Base-by-base conservation (phyloP, 2,797 vertebrate genomes). In the Takifugu rubripes region DNA sequence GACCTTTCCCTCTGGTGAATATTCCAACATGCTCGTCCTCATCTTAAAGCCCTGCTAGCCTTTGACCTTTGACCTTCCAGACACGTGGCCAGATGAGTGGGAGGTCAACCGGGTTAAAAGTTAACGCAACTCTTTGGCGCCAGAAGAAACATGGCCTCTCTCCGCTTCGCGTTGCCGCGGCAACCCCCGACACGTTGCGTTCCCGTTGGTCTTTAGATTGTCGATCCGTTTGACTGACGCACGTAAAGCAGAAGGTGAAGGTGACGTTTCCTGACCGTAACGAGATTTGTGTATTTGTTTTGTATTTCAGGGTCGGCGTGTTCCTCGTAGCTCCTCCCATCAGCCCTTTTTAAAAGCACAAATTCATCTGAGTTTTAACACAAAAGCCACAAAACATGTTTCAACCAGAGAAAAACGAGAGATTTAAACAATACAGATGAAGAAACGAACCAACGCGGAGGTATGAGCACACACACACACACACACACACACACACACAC, bases 111-210 rank as follows among this genome's bases (percentile, higher is more conserved):
- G 67, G 66, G 79, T 87, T 78, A 87, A 86, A 82, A 85, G 72
- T 73, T 80, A 87, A 92, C 87, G 77, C 64, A 91, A 92, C 77
- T 92, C 92, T 93, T 93, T 93, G 92, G 92, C 85, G 90, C 92
- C 86, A 82, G 82, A 90, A 90, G 90, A 89, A 89, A 88, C 91
- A 92, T 91, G 90, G 91, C 90, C 85, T 87, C 79, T 89, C 88
- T 90, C 87, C 83, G 87, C 84, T 5, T 88, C 68, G 61, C 77
- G 82, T 87, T 81, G 69, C 77, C 65, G 49, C 29, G 66, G 82
- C 79, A 87, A 86, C 81, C 60, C 11, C 10, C 17, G 8, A 33
- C 31, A 33, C 10, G 31, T 21, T 6, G 84, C 79, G 84, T 86
- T 87, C 85, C 78, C 74, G 78, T 78, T 92, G 92, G 91, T 90